A percentile compares a stretch with the other conserved stretches of the same genome.
Evolutionary conservation across 2,797 vertebrate genomes (phyloP).

Genomic region (Amphiprion clarkii): DNA sequence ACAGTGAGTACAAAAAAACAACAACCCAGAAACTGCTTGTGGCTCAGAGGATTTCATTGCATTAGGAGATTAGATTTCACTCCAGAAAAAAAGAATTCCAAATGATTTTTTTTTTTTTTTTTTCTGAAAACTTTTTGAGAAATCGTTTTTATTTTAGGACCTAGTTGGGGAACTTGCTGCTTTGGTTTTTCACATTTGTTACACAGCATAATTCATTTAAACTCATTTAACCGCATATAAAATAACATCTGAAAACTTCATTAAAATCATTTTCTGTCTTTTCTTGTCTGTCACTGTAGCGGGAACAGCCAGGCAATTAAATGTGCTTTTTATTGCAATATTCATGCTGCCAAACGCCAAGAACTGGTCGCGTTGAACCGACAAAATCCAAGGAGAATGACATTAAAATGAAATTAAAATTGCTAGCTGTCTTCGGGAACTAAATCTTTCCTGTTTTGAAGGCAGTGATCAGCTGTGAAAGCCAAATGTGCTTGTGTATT

Average conservation of each 20-base stretch:
- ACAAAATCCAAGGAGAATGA: constrained; percentile 31
- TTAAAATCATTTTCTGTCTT: not conserved
- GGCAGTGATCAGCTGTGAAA: constrained; percentile 24
- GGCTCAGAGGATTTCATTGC: not conserved
- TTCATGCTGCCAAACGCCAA: constrained; percentile 9
- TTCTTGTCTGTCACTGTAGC: constrained; percentile 15
- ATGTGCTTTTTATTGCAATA: constrained; percentile 23
- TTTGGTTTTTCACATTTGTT: not conserved
- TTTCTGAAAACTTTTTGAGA: not conserved
- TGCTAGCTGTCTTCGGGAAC: not conserved
- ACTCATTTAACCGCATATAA: not conserved
- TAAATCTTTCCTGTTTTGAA: constrained; percentile 22
- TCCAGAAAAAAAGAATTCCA: not conserved
- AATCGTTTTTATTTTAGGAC: not conserved
- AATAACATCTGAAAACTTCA: constrained; percentile 2
- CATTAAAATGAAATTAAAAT: constrained; percentile 33
- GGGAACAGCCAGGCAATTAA: constrained; percentile 24
- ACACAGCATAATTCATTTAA: not conserved
- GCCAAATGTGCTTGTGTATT: constrained; percentile 40
- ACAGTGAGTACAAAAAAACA: too few relatives aligned
- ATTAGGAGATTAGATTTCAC: constrained; percentile 18
- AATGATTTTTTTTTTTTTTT: constrained; percentile 1
- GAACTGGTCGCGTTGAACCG: constrained; percentile 18
- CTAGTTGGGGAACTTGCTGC: not conserved
- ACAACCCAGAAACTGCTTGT: too few relatives aligned